These are phyloP conservation scores for Lepilemur septentrionalis DNA, from an alignment of 2,797 vertebrate genomes.

Conservation along the genomic window DNA sequence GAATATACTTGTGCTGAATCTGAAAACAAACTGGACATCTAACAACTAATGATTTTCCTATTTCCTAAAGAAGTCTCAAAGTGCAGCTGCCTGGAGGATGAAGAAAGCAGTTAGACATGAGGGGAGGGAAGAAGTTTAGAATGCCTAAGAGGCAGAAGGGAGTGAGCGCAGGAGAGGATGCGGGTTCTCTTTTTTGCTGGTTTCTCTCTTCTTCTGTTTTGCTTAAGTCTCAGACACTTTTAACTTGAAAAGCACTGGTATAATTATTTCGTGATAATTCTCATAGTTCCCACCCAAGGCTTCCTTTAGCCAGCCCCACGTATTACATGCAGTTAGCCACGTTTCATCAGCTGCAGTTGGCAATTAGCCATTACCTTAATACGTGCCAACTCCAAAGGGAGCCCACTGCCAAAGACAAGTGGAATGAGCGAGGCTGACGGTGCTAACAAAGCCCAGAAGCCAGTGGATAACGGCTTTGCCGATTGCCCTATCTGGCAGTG, in stretches of 20 bases:
- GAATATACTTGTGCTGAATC: background rate
- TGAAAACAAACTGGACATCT: slow-evolving; percentile 12
- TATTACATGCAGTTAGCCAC: slow-evolving; percentile 52
- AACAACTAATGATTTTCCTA: slow-evolving; percentile 12
- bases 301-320: slow-evolving; percentile 42
- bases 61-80: background rate
- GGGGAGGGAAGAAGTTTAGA: background rate
- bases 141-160: background rate
- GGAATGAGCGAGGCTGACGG: slow-evolving; percentile 42
- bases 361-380: slow-evolving; percentile 65
- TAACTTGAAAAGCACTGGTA: background rate
- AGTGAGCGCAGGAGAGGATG: background rate
- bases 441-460: slow-evolving; percentile 72
- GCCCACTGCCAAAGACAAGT: slow-evolving; percentile 69
- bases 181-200: background rate
- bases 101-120: background rate
- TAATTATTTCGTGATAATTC: slow-evolving; percentile 66
- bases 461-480: slow-evolving; percentile 62
- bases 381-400: slow-evolving; percentile 42
- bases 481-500: slow-evolving; percentile 59
- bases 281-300: slow-evolving; percentile 36
- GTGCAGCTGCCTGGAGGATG: background rate
- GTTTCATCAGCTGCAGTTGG: slow-evolving; percentile 45
- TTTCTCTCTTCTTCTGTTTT: slow-evolving; percentile 1
- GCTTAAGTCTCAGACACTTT: slow-evolving; percentile 24